Evolutionary conservation across 2,888 invertebrate species (phyloP).

Genomic region (Leptura quadrifasciata): DNA sequence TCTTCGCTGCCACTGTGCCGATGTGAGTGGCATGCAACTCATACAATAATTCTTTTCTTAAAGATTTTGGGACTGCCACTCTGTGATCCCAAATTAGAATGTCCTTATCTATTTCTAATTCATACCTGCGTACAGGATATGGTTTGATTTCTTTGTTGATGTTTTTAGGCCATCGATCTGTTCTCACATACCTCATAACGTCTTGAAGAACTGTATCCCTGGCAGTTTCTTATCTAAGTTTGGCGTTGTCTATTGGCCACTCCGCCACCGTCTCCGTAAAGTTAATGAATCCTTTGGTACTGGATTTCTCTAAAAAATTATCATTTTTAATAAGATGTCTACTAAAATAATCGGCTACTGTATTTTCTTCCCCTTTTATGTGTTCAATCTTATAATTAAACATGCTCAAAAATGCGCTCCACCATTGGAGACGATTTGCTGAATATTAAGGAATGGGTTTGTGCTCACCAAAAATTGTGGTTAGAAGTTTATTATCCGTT

Average conservation of each 20-base stretch:
- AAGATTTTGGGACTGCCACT: neutral
- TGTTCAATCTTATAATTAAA: no score
- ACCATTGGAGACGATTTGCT: slow-evolving; percentile 30
- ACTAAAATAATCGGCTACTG: no score
- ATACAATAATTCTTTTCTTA: neutral
- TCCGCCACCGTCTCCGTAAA: slow-evolving; percentile 19
- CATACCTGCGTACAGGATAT: neutral
- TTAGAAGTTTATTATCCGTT: slow-evolving; percentile 66
- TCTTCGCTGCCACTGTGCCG: slow-evolving; percentile 35
- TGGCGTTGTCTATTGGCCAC: no score
- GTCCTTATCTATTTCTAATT: neutral
- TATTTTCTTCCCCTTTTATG: no score
- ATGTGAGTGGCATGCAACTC: neutral
- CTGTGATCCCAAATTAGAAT: neutral
- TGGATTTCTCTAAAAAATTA: neutral
- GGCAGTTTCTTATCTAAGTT: slow-evolving; percentile 25
- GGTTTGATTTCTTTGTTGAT: neutral
- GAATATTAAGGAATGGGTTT: no score
- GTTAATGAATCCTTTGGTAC: neutral
- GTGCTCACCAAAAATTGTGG: slow-evolving; percentile 58
- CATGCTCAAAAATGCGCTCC: no score
- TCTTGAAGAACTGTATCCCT: neutral
- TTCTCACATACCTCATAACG: slow-evolving; percentile 4
- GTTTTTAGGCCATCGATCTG: neutral
- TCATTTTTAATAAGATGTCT: no score